phyloP scores from a whole-genome alignment of 2,888 invertebrate genomes.

The Hanleya hanleyi region DNA sequence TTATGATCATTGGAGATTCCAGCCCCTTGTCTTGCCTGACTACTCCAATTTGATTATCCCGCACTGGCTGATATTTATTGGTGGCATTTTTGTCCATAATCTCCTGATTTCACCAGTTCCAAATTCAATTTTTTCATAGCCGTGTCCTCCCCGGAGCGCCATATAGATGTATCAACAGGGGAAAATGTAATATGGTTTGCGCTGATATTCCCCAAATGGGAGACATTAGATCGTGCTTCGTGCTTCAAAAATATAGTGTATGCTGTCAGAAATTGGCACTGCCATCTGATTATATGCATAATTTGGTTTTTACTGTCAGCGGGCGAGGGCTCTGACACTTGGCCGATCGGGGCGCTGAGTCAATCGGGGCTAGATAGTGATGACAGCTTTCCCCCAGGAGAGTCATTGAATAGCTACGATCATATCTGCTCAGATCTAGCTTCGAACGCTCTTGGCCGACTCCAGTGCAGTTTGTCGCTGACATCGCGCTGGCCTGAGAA shows the following conservation, averaged over 20 bases:
- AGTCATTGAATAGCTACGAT: not conserved
- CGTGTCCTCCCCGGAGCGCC: not conserved
- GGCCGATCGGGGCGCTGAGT: not conserved
- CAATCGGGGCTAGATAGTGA: not conserved
- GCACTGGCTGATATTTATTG: not conserved
- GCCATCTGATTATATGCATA: slow-evolving; percentile 12
- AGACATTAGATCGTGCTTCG: not conserved
- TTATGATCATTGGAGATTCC: not conserved
- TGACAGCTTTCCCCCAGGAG: not conserved
- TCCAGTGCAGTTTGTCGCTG: too few species aligned
- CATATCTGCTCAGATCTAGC: too few species aligned
- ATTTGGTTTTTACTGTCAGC: not conserved
- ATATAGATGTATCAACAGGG: not conserved
- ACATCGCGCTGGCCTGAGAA: not conserved
- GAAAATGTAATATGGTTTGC: slow-evolving; percentile 6
- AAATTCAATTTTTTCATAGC: not conserved
- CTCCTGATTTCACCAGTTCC: not conserved
- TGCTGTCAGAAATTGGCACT: not conserved
- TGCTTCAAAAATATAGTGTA: not conserved
- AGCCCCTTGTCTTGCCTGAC: not conserved
- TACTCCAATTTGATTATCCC: not conserved
- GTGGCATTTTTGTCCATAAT: slow-evolving; percentile 2
- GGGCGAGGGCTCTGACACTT: slow-evolving; percentile 5
- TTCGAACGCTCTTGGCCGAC: too few species aligned
- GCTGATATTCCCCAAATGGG: slow-evolving; percentile 10